Evolutionary conservation across 1,140 invertebrate species (phyloP).

Genomic region (Drosophila auraria): DNA sequence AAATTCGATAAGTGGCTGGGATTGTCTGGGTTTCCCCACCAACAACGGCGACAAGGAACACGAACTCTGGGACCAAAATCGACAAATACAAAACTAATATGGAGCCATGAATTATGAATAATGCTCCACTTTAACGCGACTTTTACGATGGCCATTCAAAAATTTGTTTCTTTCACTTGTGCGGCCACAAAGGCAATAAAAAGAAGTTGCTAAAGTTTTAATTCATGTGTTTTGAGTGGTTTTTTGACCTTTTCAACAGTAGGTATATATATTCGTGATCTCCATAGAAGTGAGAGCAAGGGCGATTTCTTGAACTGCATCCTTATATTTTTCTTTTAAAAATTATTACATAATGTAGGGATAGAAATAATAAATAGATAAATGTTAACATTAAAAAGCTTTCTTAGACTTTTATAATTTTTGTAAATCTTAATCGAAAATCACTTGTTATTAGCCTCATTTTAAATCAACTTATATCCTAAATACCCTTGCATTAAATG

Average conservation of each 20-base stretch:
- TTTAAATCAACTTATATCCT: too few relatives aligned
- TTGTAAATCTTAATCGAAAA: too few relatives aligned
- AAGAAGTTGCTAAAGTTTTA: slow-evolving; percentile 8
- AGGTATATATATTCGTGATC: not conserved
- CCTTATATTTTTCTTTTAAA: too few relatives aligned
- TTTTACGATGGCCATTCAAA: slow-evolving; percentile 66
- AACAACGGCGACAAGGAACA: not conserved
- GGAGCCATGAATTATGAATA: slow-evolving; percentile 48
- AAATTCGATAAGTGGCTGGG: slow-evolving; percentile 73
- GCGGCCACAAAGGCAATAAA: slow-evolving; percentile 20
- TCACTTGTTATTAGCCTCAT: too few relatives aligned
- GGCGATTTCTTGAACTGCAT: too few relatives aligned
- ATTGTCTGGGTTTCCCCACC: slow-evolving; percentile 46
- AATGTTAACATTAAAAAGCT: too few relatives aligned
- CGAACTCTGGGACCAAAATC: slow-evolving; percentile 19
- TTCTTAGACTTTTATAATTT: too few relatives aligned
- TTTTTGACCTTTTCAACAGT: not conserved
- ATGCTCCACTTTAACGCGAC: slow-evolving; percentile 50
- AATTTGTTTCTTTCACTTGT: slow-evolving; percentile 44
- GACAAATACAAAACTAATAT: slow-evolving; percentile 26
- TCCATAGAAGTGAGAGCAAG: too few relatives aligned
- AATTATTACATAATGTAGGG: too few relatives aligned
- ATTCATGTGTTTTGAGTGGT: slow-evolving; percentile 25
- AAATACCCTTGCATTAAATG: too few relatives aligned
- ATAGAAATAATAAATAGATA: too few relatives aligned